phyloP scores from a whole-genome alignment of 2,888 invertebrate species.

The Argyra leucocephala region DNA sequence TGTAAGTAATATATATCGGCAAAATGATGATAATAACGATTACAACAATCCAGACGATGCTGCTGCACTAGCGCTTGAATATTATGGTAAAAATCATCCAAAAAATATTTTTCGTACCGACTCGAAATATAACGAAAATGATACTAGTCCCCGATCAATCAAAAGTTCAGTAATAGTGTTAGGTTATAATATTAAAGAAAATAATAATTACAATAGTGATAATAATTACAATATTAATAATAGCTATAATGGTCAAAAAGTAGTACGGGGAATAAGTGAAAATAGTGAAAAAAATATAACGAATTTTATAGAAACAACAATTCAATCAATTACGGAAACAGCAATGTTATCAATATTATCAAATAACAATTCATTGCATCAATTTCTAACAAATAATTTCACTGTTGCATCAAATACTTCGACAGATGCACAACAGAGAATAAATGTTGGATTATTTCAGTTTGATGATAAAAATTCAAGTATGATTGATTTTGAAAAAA shows the following conservation, averaged over 20 bases:
- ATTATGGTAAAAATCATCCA: constrained; percentile 39
- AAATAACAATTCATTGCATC: not conserved
- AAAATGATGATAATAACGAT: not conserved
- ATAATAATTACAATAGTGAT: not conserved
- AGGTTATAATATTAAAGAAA: not conserved
- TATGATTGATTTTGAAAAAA: constrained; percentile 39
- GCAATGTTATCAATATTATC: not conserved
- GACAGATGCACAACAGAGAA: not conserved
- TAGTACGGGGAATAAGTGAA: not conserved
- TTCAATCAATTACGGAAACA: not conserved
- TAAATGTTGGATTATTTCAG: constrained; percentile 16
- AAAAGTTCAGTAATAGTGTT: not conserved
- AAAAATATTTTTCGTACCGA: constrained; percentile 30
- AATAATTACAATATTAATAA: not conserved
- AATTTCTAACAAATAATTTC: not conserved
- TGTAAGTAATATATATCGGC: not conserved
- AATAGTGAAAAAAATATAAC: not conserved
- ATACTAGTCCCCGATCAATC: not conserved
- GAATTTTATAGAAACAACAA: not conserved
- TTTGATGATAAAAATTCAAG: constrained; percentile 37
- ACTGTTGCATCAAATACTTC: not conserved
- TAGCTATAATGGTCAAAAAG: not conserved
- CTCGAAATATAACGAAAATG: not conserved
- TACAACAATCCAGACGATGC: not conserved
- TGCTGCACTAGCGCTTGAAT: constrained; percentile 1